phyloP scores from a whole-genome alignment of 92 coral and sea anemone species.

The Phymanthus crucifer region DNA sequence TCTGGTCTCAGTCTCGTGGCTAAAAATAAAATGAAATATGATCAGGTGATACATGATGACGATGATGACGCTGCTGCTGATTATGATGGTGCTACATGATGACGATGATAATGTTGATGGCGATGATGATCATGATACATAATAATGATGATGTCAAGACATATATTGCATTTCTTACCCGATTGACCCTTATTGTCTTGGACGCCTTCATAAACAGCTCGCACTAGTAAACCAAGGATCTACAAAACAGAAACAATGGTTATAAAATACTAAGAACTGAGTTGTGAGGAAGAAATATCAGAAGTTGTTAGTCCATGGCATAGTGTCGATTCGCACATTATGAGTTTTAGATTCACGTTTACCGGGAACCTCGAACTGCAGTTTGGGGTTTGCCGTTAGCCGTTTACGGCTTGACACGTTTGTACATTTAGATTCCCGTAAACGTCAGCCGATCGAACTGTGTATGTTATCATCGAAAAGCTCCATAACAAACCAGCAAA shows the following conservation, averaged over 20 bases:
- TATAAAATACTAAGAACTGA: too few relatives aligned
- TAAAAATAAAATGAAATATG: slow-evolving; percentile 6
- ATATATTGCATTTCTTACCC: too few relatives aligned
- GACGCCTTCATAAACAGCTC: slow-evolving; percentile 67
- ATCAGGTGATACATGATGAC: neutral
- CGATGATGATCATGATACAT: neutral
- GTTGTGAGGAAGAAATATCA: too few relatives aligned
- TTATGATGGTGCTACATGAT: neutral
- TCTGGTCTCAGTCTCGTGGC: slow-evolving; percentile 68
- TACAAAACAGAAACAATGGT: slow-evolving; percentile 31
- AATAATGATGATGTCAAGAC: neutral
- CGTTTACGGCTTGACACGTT: too few relatives aligned
- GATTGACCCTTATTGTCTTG: slow-evolving; percentile 70
- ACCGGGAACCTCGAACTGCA: too few relatives aligned
- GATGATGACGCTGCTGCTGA: neutral
- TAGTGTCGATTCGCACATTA: neutral
- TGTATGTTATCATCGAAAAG: too few relatives aligned
- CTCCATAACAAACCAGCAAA: too few relatives aligned
- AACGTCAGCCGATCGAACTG: too few relatives aligned
- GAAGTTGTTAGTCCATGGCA: too few relatives aligned
- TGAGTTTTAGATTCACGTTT: too few relatives aligned
- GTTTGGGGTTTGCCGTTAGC: too few relatives aligned
- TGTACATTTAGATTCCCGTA: too few relatives aligned
- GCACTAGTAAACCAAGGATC: slow-evolving; percentile 78
- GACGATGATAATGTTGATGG: neutral